Percentiles rank a stretch among this genome's conserved stretches.
Conservation (phyloP, 1,140 invertebrate genomes). For the Scaptomyza graminum region DNA sequence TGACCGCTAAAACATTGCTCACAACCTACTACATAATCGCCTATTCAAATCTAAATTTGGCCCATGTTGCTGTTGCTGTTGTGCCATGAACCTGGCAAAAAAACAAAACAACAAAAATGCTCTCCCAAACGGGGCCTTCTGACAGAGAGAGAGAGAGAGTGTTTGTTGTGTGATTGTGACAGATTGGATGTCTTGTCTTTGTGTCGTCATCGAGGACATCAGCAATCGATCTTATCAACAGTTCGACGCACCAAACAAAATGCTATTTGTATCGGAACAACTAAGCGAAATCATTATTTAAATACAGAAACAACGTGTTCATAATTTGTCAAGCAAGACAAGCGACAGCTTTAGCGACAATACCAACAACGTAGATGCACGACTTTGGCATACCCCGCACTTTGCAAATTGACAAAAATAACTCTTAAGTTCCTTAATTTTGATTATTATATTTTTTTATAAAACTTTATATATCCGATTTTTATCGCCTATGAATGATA, state of each 20-base stretch:
- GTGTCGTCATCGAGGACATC: slow-evolving; percentile 14
- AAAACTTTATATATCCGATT: no score
- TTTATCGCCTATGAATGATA: no score
- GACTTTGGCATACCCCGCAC: slow-evolving; percentile 12
- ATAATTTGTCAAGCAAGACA: slow-evolving; percentile 57
- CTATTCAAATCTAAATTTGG: slow-evolving; percentile 11
- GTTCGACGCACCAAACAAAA: slow-evolving; percentile 30
- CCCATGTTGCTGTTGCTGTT: no score
- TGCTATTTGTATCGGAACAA: neutral
- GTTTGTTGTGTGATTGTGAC: neutral
- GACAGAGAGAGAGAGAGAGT: neutral
- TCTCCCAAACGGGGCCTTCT: neutral
- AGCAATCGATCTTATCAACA: slow-evolving; percentile 44
- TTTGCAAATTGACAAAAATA: no score
- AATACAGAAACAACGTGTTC: slow-evolving; percentile 60
- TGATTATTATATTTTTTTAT: no score
- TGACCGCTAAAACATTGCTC: neutral
- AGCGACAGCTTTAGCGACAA: slow-evolving; percentile 12
- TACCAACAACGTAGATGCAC: neutral
- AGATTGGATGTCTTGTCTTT: slow-evolving; percentile 20
- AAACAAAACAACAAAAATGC: slow-evolving; percentile 7
- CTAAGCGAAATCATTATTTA: slow-evolving; percentile 31
- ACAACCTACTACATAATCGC: slow-evolving; percentile 31
- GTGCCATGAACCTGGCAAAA: slow-evolving; percentile 22
- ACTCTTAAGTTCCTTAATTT: neutral